Conservation (phyloP, 2,888 invertebrate species). For the Epirrita christyi region DNA sequence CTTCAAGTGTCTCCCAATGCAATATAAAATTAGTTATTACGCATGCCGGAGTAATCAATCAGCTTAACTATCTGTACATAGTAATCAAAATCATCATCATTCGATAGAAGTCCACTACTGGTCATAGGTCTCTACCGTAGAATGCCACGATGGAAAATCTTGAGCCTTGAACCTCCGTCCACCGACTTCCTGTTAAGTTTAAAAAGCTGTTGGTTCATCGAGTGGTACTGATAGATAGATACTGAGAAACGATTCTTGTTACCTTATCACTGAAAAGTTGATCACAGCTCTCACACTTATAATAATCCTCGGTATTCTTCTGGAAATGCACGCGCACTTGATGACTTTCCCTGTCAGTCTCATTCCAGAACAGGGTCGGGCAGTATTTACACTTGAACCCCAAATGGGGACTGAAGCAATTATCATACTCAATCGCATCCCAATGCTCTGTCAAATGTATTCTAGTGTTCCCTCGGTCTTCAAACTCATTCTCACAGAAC, state of each 20-base stretch:
- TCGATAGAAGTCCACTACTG: too few species aligned
- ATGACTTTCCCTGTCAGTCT: constrained; percentile 74
- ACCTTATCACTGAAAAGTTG: constrained; percentile 79
- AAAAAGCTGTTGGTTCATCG: too few species aligned
- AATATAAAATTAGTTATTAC: too few species aligned
- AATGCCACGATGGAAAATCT: too few species aligned
- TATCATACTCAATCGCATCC: constrained; percentile 64
- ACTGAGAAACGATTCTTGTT: background rate
- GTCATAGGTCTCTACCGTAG: too few species aligned
- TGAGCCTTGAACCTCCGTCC: too few species aligned
- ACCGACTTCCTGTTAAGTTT: too few species aligned
- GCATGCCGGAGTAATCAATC: too few species aligned
- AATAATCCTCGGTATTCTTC: constrained; percentile 65
- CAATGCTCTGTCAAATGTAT: constrained; percentile 68
- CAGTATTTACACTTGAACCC: constrained; percentile 81
- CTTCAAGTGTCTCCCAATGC: too few species aligned
- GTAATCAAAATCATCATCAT: too few species aligned
- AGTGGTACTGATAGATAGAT: too few species aligned
- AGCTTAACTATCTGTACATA: too few species aligned
- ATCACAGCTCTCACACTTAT: constrained; percentile 69
- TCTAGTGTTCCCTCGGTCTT: constrained; percentile 62
- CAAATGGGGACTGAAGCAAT: constrained; percentile 77
- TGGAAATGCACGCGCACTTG: constrained; percentile 67
- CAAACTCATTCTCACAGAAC: constrained; percentile 80
- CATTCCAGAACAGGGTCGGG: constrained; percentile 79